These are phyloP conservation scores for Gisinianus flammeolus DNA, from an alignment of 2,888 invertebrate genomes.

Conservation along the genomic window DNA sequence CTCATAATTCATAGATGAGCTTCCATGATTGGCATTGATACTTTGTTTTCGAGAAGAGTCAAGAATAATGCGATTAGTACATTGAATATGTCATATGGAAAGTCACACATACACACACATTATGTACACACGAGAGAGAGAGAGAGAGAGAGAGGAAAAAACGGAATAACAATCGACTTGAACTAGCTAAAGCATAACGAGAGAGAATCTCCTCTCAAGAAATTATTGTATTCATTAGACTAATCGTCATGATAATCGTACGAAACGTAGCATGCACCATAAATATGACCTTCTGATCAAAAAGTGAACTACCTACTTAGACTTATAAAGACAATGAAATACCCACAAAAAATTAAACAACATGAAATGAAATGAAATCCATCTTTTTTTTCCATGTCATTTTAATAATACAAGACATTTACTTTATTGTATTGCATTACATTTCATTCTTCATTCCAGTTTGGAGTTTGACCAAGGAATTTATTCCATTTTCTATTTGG, in stretches of 20 bases:
- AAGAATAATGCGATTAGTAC: constrained; percentile 49
- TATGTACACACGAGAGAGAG: too few species aligned
- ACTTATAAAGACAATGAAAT: background rate
- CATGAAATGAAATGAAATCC: too few species aligned
- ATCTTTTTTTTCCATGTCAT: too few species aligned
- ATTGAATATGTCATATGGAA: constrained; percentile 34
- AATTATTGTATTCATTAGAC: constrained; percentile 32
- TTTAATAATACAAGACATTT: too few species aligned
- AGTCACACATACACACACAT: constrained; percentile 23
- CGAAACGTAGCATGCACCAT: background rate
- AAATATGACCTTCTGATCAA: constrained; percentile 26
- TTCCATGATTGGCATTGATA: constrained; percentile 49
- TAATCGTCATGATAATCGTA: constrained; percentile 18
- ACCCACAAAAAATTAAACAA: background rate
- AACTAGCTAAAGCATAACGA: constrained; percentile 4
- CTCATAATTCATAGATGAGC: constrained; percentile 50
- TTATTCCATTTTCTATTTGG: too few species aligned
- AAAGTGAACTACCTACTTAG: constrained; percentile 6
- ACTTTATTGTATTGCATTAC: too few species aligned
- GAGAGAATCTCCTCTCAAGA: background rate
- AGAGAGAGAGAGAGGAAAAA: constrained; percentile 21
- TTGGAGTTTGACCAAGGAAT: too few species aligned
- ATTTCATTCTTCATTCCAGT: too few species aligned
- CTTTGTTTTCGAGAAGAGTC: constrained; percentile 47
- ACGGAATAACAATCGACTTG: constrained; percentile 25